These are phyloP conservation scores for Acronicta psi DNA, from an alignment of 2,888 invertebrate species.

Conservation along the genomic window DNA sequence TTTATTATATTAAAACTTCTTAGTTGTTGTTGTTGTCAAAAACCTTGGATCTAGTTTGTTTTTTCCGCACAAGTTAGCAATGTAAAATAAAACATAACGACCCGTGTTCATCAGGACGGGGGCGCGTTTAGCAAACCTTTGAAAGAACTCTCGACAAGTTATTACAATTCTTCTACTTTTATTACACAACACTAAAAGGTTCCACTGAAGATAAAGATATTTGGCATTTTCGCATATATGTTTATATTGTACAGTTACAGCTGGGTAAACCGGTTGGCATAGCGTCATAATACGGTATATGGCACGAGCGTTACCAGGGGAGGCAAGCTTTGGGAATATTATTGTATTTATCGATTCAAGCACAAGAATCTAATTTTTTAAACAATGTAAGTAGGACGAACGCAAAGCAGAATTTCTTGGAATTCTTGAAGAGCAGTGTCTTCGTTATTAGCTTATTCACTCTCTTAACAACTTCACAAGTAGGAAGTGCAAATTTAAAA, in stretches of 20 bases:
- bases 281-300: slow-evolving; percentile 32
- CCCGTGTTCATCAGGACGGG: neutral
- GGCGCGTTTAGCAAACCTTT: slow-evolving; percentile 2
- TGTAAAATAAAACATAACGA: neutral
- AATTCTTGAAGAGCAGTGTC: no score
- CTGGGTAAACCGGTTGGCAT: slow-evolving; percentile 25
- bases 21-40: slow-evolving; percentile 1
- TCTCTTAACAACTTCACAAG: no score
- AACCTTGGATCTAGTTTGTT: slow-evolving; percentile 18
- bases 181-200: no score
- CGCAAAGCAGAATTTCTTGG: no score
- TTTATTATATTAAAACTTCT: neutral
- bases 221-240: slow-evolving; percentile 4
- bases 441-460: no score
- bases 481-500: no score
- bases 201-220: neutral
- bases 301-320: neutral
- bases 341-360: neutral
- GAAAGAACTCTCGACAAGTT: neutral
- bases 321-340: slow-evolving; percentile 1
- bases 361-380: neutral
- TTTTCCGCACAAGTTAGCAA: slow-evolving; percentile 5
- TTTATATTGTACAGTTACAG: slow-evolving; percentile 18
- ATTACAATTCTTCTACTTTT: no score
- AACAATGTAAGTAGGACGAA: neutral